Base-by-base conservation (phyloP, 2,113 vertebrate species). In the Tricholaema leucomelas region DNA sequence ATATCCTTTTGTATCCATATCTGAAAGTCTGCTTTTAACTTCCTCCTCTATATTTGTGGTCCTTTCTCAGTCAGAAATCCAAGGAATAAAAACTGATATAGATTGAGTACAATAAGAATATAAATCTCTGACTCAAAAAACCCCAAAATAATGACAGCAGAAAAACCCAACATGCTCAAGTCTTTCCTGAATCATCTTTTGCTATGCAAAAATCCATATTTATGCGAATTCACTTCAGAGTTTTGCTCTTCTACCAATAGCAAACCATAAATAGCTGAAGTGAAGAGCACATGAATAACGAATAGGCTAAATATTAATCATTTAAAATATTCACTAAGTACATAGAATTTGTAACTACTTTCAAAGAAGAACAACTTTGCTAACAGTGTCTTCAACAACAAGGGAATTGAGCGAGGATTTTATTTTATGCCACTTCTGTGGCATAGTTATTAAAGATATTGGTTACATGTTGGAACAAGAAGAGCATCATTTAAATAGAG, bases 1-100 rank as follows among this genome's bases (percentile, higher is more conserved):
- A 96, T 96, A 87, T 94, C 87, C 92, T 59, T 95, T 87, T 93
- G 81, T 94, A 96, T 31, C 87, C 93, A 82, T 94, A 92, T 93
- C 94, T 92, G 75, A 80, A 92, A 94, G 78, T 80, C 93, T 92
- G 71, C 79, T 74, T 95, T 95, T 95, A 95, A 95, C 91, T 94
- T 93, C 66, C 40, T 84, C 59, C 69, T 76, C 46, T 84, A 52
- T 91, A 95, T 93, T 93, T 95, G 85, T 48, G 86, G 74, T 87
- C 56, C 55, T 81, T 93, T 83, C 63, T 84, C 40, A 55, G 46
- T 84, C 44, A 92, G 59, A 91, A 90, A 90, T 55, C 72, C 40
- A 83, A 85, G n/a, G 86, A 90, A 79, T 2, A 86, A 21, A 94
- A 90, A 84, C 83, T 52, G 58, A 70, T 79, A 72, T 33, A 86